These are phyloP conservation scores for Limnephilus lunatus DNA, from an alignment of 2,888 invertebrate genomes.

Conservation along the genomic window DNA sequence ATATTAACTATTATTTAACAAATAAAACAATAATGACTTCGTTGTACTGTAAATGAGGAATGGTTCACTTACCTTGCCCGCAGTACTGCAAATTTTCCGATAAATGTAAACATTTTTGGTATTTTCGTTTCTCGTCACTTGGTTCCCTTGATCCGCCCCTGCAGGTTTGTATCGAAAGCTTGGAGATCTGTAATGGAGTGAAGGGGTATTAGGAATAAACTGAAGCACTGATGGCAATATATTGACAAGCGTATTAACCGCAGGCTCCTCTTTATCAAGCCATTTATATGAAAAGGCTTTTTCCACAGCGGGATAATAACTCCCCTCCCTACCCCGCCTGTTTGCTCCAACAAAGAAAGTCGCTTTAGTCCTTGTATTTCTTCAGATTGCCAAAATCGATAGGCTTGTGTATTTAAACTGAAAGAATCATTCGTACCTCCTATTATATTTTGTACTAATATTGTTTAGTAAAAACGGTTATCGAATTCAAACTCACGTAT, in stretches of 20 bases:
- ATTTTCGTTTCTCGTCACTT: not conserved
- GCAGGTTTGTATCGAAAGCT: not conserved
- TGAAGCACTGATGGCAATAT: conserved; percentile 59
- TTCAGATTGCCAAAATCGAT: conserved; percentile 3
- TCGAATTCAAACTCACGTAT: not conserved
- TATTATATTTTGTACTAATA: not conserved
- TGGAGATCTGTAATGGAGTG: conserved; percentile 34
- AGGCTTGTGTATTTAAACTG: not conserved
- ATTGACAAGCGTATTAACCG: conserved; percentile 64
- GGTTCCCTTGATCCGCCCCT: not conserved
- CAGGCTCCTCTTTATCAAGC: conserved; percentile 37
- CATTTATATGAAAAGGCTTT: conserved; percentile 56
- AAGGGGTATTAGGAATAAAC: conserved; percentile 61
- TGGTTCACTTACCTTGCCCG: not conserved
- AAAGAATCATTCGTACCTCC: not conserved
- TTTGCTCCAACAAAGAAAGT: not conserved
- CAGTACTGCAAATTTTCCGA: not conserved
- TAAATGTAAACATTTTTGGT: not conserved
- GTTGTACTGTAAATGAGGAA: too few species aligned
- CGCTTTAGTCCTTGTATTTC: not conserved
- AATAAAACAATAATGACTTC: too few species aligned
- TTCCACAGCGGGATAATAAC: conserved; percentile 12
- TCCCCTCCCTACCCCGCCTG: not conserved
- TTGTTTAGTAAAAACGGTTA: too few species aligned
- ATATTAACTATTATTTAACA: too few species aligned